Base-by-base conservation (phyloP, 2,888 invertebrate genomes). In the Xylocampa areola region DNA sequence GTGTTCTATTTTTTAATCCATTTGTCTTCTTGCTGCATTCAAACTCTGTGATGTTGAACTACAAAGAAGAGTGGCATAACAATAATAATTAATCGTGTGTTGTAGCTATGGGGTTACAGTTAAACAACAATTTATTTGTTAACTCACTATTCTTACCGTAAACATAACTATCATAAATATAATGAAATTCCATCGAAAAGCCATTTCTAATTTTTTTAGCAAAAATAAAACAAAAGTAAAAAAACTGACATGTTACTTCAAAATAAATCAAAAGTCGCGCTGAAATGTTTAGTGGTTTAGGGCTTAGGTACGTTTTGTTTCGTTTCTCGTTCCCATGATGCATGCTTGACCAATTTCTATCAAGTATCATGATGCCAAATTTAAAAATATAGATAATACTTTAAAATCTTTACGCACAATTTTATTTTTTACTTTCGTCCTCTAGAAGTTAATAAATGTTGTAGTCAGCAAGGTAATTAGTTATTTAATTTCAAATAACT, bases 31-130 rank as follows among this genome's bases (percentile, higher is more conserved):
- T 64, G 16, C 57, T 48, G 48, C 73, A 64, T 55, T 72, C 68
- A n/a, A 52, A 49, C 16, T 75, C 63, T 21, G 47, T 41, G 29
- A 75, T 44, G 41, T 69, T 55, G 14, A 72, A 48, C 72, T 72
- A 33, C 41, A 51, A 43, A 41, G 5, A 43, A 43, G 25, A 11
- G 14, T 14, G 14, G 5, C 8, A n/a, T n/a, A n/a, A n/a, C n/a
- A n/a, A n/a, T n/a, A n/a, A n/a, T n/a, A n/a, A n/a, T n/a, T n/a
- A 25, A 25, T 25, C 7, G 8, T 16, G 33, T 10, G 33, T 17
- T 33, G 2, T 4, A 13, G 13, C 4, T n/a, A 13, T n/a, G n/a
- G 2, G 11, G 13, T 8, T 0, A 10, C 16, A 2, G 2, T 2
- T 0, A 14, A 0, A 2, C n/a, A n/a, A n/a, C 17, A 36, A 10